Evolutionary conservation across 2,797 vertebrate genomes (phyloP), one percentile per base, ranked within the genome.

Genomic region (Cossypha dichroa): DNA sequence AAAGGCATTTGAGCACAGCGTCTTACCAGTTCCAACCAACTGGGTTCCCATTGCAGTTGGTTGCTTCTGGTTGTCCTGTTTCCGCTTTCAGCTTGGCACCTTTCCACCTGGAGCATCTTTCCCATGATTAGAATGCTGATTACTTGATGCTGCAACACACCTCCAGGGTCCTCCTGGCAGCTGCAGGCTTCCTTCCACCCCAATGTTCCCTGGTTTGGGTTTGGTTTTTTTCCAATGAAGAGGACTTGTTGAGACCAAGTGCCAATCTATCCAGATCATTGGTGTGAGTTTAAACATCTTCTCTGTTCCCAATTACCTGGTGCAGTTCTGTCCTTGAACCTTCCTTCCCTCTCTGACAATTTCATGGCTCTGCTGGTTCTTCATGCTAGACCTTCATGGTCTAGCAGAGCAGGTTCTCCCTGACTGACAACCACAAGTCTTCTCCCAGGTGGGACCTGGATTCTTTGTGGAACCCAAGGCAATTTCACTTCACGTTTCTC

Each of bases 11-110:
- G 51, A 95, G 69, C 66, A 77, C 22, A 29, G 80, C 88, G 58
- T 63, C 67, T 95, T 80, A 78, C 82, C 82, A 81, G 92, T 92
- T 95, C 93, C 67, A 85, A 36, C 78, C 91, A 95, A 81, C 66
- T 62, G 78, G 36, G 10, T 69, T 95, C 66, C 92, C 59, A 54
- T 28, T 85, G 74, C 66, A 84, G 64, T 74, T 54, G 49, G 43
- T 55, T 79, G 88, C 41, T 96, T 89, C 74, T 84, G 58, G 59
- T 92, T 85, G 85, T 78, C 85, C 85, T 45, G 13, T 58, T 88
- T 81, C 55, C 0, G 4, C 63, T 76, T 94, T 81, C 51, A 58
- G n/a, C 63, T 72, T 93, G 86, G 79, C 77, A 90, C 19, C 48
- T 81, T 72, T 93, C 80, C 76, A 88, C 67, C 70, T 89, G 85